Conservation (phyloP, 2,797 vertebrate species). For the Philypnodon macrostomus region DNA sequence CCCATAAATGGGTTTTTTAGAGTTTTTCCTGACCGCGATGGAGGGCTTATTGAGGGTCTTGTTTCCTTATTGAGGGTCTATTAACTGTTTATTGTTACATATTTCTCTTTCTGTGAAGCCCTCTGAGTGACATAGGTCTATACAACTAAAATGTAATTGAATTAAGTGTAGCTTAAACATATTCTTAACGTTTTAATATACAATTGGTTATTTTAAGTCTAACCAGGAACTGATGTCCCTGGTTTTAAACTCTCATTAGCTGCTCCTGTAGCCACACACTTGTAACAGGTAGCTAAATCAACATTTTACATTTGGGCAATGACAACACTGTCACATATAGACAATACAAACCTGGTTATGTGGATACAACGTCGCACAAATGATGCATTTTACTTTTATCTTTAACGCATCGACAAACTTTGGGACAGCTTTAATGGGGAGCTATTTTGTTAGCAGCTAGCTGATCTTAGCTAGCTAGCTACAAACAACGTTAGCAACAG, state of each 20-base stretch:
- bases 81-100: too few species aligned
- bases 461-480: constrained; percentile 56
- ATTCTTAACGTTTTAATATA: too few species aligned
- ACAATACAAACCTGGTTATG: constrained; percentile 1
- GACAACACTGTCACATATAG: neutral
- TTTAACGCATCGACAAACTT: constrained; percentile 7
- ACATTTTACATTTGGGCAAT: neutral
- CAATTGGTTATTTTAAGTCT: too few species aligned
- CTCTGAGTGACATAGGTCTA: too few species aligned
- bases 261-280: neutral
- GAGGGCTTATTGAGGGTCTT: too few species aligned
- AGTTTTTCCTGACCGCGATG: too few species aligned
- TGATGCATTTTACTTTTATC: constrained; percentile 4
- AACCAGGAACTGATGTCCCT: too few species aligned
- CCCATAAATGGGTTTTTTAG: too few species aligned
- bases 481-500: constrained; percentile 31
- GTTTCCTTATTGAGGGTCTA: too few species aligned
- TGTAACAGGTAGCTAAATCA: neutral
- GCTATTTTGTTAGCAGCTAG: constrained; percentile 59
- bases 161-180: too few species aligned
- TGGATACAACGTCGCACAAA: constrained; percentile 3
- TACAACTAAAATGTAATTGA: too few species aligned
- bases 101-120: too few species aligned
- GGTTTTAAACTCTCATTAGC: neutral
- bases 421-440: constrained; percentile 21